Evolutionary conservation across 2,113 vertebrate genomes (phyloP), one percentile per base, ranked within the genome.

Genomic region (Ailuropoda melanoleuca): DNA sequence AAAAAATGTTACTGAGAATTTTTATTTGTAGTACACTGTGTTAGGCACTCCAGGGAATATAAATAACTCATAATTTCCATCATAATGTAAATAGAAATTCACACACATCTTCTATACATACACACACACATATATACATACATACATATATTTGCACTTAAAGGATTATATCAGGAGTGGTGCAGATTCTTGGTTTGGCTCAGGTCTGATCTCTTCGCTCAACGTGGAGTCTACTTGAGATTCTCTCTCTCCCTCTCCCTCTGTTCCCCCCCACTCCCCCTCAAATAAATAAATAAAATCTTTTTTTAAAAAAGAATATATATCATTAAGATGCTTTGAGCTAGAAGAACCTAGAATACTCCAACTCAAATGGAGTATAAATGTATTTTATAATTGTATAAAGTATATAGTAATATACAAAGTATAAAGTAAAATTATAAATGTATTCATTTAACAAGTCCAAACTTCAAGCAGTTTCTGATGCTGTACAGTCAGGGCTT

Each of bases 1-100:
- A 91, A 90, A 88, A 85, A 24, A 7, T 68, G 55, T 50, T 95
- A 50, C 85, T 91, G n/a, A 92, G 17, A 66, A 87, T 95, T 89
- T 95, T 87, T 93, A 92, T 29, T 50, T 72, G 1, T n/a, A 90
- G 4, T 81, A 56, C 6, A 29, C 13, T 75, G 1, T 50, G 37
- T 85, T 95, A 53, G 46, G 29, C n/a, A 72, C 48, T 96, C 48
- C 91, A 43, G 29, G 77, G 15, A 74, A 53, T 64, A 92, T 50
- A 97, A 89, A 10, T 72, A 92, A 72, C 70, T 64, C 5, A 75
- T 6, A 60, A 29, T 92, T 89, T 92, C 53, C 92, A 39, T 93
- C 78, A 74, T 55, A 95, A 39, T 68, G 1, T 39, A 90, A 95
- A 60, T n/a, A 90, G 53, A 88, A 93, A 70, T 68, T 93, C 12